phyloP scores from a whole-genome alignment of 1,140 invertebrate genomes.

The Sitobion miscanthi region DNA sequence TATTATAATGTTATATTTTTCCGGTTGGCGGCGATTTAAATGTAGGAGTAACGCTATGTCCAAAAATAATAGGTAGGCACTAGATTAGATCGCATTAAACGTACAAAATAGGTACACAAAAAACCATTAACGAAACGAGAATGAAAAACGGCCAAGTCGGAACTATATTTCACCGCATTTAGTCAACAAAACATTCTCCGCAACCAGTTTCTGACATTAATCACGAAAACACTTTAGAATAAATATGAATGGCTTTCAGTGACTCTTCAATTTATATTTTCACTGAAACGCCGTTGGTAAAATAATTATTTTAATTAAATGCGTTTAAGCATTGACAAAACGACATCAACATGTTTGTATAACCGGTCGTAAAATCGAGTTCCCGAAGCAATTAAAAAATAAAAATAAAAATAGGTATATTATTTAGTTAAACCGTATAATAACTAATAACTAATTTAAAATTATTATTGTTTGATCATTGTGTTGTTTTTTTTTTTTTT shows the following conservation, averaged over 20 bases:
- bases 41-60: background rate
- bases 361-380: conserved; percentile 30
- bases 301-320: conserved; percentile 46
- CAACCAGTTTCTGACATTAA: conserved; percentile 46
- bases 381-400: background rate
- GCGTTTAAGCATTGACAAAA: conserved; percentile 26
- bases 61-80: background rate
- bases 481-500: background rate
- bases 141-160: conserved; percentile 2
- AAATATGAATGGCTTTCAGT: conserved; percentile 15
- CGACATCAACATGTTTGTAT: conserved; percentile 14
- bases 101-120: background rate
- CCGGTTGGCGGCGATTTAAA: background rate
- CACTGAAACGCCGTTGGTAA: background rate
- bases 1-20: background rate
- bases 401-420: background rate
- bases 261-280: conserved; percentile 38
- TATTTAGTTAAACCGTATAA: background rate
- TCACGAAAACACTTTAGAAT: conserved; percentile 17
- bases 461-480: conserved; percentile 29
- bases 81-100: background rate
- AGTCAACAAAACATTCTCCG: conserved; percentile 1
- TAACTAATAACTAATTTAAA: conserved; percentile 12
- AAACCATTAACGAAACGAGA: conserved; percentile 9
- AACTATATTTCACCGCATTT: background rate